Percentiles rank a stretch among this genome's conserved stretches.
phyloP scores from a whole-genome alignment of 2,888 invertebrate genomes.

The Pristionchus entomophagus region DNA sequence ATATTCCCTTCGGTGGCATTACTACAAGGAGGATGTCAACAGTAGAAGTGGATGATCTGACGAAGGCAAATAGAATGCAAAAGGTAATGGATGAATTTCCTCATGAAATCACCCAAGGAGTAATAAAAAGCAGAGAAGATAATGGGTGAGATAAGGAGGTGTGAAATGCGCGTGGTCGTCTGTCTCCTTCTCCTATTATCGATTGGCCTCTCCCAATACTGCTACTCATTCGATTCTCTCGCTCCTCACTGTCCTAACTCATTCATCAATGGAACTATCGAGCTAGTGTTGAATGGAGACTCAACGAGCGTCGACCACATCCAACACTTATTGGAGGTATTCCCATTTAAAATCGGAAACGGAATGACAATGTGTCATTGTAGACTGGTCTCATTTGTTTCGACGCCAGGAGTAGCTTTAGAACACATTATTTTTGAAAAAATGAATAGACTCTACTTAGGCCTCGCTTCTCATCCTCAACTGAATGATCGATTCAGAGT shows the following conservation, averaged over 20 bases:
- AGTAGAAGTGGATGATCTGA: too few relatives aligned
- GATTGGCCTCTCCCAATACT: neutral
- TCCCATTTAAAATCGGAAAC: neutral
- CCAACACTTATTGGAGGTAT: conserved; percentile 15
- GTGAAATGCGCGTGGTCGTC: neutral
- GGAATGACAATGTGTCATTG: neutral
- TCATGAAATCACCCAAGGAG: neutral
- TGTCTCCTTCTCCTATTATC: neutral
- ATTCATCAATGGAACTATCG: neutral
- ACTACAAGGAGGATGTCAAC: too few relatives aligned
- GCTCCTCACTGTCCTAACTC: conserved; percentile 9
- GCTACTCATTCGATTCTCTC: neutral
- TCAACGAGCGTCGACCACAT: neutral
- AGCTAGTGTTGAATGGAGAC: neutral
- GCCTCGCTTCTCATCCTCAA: neutral
- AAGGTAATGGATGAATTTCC: too few relatives aligned
- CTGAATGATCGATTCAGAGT: neutral
- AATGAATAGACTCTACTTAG: neutral
- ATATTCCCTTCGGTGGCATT: too few relatives aligned
- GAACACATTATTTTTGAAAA: neutral
- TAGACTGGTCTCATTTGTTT: neutral
- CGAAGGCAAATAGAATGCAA: too few relatives aligned
- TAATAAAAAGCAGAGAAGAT: neutral
- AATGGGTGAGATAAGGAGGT: conserved; percentile 24
- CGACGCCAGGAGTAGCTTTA: neutral